Conservation (phyloP, 2,888 invertebrate genomes). For the Lasioglossum lativentre region DNA sequence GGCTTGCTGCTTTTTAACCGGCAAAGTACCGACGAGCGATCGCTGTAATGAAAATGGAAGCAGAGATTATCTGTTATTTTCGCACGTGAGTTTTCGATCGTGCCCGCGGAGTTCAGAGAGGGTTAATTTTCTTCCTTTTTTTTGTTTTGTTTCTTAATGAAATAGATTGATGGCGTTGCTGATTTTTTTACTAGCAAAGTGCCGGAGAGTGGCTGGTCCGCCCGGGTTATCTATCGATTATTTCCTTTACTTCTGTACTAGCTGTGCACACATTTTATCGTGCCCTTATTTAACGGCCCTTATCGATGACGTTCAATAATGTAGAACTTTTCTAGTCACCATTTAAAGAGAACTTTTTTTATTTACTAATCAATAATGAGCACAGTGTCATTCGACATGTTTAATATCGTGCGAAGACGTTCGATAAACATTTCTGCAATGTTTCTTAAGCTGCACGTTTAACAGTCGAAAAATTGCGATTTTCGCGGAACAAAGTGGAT, state of each 20-base stretch:
- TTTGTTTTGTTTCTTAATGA: too few species aligned
- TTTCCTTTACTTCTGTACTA: not conserved
- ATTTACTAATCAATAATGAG: too few species aligned
- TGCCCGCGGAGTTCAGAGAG: not conserved
- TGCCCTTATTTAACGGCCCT: not conserved
- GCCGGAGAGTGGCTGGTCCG: not conserved
- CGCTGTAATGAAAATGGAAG: not conserved
- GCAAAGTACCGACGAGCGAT: not conserved
- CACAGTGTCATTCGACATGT: not conserved
- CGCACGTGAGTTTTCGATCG: constrained; percentile 3
- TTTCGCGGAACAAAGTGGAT: not conserved
- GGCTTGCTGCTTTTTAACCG: not conserved
- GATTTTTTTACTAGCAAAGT: constrained; percentile 3
- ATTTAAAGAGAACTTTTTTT: too few species aligned
- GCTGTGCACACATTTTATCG: not conserved
- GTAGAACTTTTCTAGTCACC: too few species aligned
- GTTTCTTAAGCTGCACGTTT: not conserved
- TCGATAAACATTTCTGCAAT: not conserved
- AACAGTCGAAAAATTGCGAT: not conserved
- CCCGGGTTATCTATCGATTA: not conserved
- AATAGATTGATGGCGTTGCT: not conserved
- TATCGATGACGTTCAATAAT: not conserved
- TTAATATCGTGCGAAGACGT: not conserved
- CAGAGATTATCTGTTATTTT: not conserved
- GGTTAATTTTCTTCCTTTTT: not conserved